These are phyloP conservation scores for Iselma pallidipennis DNA, from an alignment of 2,888 invertebrate species.

Conservation along the genomic window DNA sequence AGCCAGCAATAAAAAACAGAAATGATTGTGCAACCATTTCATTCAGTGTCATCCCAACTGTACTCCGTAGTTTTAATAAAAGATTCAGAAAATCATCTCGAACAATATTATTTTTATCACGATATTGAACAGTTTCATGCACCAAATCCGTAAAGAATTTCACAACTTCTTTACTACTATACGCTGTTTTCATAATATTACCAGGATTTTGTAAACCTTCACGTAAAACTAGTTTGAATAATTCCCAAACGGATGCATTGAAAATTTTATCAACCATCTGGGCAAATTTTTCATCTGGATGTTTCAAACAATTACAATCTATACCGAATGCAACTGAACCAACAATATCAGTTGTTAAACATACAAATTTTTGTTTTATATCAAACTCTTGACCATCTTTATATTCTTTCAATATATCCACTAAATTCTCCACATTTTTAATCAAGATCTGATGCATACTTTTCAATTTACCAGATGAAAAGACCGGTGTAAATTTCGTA, in stretches of 20 bases:
- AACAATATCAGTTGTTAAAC: slow-evolving; percentile 59
- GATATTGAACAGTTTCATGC: slow-evolving; percentile 52
- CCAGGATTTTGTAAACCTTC: slow-evolving; percentile 8
- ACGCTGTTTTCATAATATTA: neutral
- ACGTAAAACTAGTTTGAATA: neutral
- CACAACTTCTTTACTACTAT: neutral
- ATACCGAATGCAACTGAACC: slow-evolving; percentile 62
- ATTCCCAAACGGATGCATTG: neutral
- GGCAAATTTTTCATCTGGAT: slow-evolving; percentile 57
- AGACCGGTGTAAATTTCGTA: slow-evolving; percentile 4
- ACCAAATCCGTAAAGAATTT: slow-evolving; percentile 40
- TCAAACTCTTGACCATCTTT: slow-evolving; percentile 34
- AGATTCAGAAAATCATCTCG: slow-evolving; percentile 61
- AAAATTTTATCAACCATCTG: slow-evolving; percentile 23
- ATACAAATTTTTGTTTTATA: slow-evolving; percentile 54
- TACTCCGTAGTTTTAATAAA: slow-evolving; percentile 53
- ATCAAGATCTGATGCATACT: neutral
- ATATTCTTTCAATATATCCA: neutral
- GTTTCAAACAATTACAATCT: slow-evolving; percentile 59
- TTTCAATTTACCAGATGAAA: slow-evolving; percentile 8
- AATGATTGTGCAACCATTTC: slow-evolving; percentile 58
- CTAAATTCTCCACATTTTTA: neutral
- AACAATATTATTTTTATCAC: slow-evolving; percentile 53
- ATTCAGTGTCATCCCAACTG: slow-evolving; percentile 32
- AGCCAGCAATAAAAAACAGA: slow-evolving; percentile 64